Evolutionary conservation across 2,888 invertebrate species (phyloP).

Genomic region (Eutolmus rufibarbis): DNA sequence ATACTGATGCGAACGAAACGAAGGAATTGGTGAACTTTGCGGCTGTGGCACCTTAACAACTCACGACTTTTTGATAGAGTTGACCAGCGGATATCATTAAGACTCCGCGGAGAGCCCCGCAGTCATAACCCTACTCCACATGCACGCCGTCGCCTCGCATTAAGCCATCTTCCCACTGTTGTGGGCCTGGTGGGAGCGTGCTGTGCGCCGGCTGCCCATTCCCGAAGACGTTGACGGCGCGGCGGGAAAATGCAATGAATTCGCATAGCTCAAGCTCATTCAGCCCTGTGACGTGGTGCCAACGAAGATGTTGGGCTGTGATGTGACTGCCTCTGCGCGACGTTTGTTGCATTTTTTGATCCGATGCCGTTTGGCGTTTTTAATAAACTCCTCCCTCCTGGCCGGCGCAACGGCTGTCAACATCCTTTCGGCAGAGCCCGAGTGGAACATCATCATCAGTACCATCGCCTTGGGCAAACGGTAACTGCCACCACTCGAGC

Average conservation of each 20-base stretch:
- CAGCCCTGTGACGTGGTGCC: background rate
- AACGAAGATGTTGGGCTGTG: background rate
- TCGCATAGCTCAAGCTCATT: constrained; percentile 3
- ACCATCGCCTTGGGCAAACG: background rate
- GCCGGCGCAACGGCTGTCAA: background rate
- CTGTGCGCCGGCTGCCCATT: no score
- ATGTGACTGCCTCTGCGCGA: background rate
- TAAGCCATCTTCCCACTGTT: background rate
- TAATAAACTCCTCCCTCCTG: background rate
- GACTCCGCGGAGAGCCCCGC: background rate
- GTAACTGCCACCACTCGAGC: background rate
- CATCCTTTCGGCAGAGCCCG: background rate
- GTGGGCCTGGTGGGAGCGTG: background rate
- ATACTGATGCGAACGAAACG: background rate
- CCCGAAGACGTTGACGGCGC: background rate
- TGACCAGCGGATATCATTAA: constrained; percentile 15
- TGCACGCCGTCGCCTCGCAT: constrained; percentile 8
- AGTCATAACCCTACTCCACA: background rate
- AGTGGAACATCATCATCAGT: background rate
- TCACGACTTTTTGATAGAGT: constrained; percentile 16
- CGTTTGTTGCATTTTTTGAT: constrained; percentile 8
- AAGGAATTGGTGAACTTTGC: constrained; percentile 1
- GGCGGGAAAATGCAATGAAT: background rate
- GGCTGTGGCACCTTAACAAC: constrained; percentile 1
- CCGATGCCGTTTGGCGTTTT: constrained; percentile 1